Evolutionary conservation across 2,113 vertebrate genomes (phyloP).

Genomic region (Pseudorasbora parva): DNA sequence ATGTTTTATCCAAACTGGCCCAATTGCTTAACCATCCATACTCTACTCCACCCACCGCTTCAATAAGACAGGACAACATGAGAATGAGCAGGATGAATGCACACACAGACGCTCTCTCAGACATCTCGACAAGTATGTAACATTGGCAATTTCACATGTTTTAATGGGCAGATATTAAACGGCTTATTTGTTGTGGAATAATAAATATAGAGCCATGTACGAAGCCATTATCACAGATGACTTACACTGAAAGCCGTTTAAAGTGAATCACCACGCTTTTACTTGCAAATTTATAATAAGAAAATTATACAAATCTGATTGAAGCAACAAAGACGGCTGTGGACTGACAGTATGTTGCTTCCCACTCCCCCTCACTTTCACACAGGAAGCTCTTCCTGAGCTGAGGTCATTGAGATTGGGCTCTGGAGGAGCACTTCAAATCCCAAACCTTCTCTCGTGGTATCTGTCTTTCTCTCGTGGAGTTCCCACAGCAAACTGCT

Average conservation of each 20-base stretch:
- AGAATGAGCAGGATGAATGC: not conserved
- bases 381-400: constrained; percentile 66
- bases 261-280: constrained; percentile 2
- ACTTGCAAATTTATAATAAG: not conserved
- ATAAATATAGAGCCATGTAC: not conserved
- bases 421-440: constrained; percentile 49
- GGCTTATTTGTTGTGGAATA: not conserved
- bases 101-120: not conserved
- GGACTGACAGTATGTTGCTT: constrained; percentile 17
- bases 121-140: not conserved
- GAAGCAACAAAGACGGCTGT: not conserved
- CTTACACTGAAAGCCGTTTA: not conserved
- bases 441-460: constrained; percentile 14
- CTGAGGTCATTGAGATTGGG: constrained; percentile 56
- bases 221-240: constrained; percentile 5
- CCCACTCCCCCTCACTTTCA: constrained; percentile 72
- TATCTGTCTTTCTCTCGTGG: not conserved
- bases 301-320: not conserved
- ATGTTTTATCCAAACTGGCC: constrained; percentile 79
- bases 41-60: constrained; percentile 50
- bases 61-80: constrained; percentile 46
- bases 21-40: constrained; percentile 80
- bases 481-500: constrained; percentile 37
- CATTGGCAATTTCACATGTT: not conserved
- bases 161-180: constrained; percentile 1